These are phyloP conservation scores for Eudasyphora cyanicolor DNA, from an alignment of 2,888 invertebrate species.

Conservation along the genomic window DNA sequence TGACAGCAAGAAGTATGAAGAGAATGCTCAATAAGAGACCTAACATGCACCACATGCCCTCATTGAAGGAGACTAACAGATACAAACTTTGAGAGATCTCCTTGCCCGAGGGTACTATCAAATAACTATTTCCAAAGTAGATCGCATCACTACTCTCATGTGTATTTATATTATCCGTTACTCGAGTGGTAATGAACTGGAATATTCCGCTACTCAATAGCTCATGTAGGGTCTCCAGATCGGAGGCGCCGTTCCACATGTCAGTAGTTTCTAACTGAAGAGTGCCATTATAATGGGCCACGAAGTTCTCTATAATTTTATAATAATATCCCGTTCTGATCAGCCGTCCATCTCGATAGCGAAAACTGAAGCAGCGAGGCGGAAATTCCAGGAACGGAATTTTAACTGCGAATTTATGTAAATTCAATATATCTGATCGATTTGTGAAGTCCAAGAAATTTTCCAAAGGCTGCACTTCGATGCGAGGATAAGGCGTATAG, in stretches of 20 bases:
- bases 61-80: conserved; percentile 61
- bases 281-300: conserved; percentile 69
- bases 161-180: background rate
- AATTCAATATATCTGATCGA: conserved; percentile 60
- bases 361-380: conserved; percentile 56
- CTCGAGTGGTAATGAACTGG: background rate
- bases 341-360: conserved; percentile 56
- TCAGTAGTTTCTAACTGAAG: background rate
- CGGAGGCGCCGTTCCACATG: background rate
- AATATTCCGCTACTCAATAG: background rate
- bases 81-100: conserved; percentile 66
- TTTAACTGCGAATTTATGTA: conserved; percentile 65
- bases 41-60: conserved; percentile 57
- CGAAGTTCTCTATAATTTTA: conserved; percentile 67
- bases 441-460: conserved; percentile 53
- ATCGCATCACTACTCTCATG: conserved; percentile 52
- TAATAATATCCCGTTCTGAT: conserved; percentile 70
- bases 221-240: background rate
- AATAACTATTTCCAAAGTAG: conserved; percentile 66
- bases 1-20: background rate
- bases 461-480: conserved; percentile 55
- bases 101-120: conserved; percentile 68
- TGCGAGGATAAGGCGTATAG: conserved; percentile 69
- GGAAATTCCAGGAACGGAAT: conserved; percentile 16
- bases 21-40: background rate